Percentiles rank a stretch among this genome's conserved stretches.
Conservation (phyloP, 2,113 vertebrate species). For the Heterocephalus glaber region DNA sequence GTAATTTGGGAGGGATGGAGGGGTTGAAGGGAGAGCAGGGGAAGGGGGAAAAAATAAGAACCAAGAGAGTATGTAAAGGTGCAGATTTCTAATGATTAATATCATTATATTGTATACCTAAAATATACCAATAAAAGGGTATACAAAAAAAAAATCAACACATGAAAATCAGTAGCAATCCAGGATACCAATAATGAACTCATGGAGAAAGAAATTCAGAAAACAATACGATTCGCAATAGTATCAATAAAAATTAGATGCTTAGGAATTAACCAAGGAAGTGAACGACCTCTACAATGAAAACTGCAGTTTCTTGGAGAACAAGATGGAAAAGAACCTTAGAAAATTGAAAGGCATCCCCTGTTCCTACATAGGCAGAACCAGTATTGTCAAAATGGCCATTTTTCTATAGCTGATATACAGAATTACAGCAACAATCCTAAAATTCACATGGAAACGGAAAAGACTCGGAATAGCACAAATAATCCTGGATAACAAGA, state of each 20-base stretch:
- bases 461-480: background rate
- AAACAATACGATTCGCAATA: background rate
- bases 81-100: too few relatives aligned
- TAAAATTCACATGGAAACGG: background rate
- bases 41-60: too few relatives aligned
- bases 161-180: background rate
- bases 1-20: too few relatives aligned
- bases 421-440: background rate
- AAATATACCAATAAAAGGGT: too few relatives aligned
- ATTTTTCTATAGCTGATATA: background rate
- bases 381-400: background rate
- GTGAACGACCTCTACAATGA: background rate
- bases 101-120: too few relatives aligned
- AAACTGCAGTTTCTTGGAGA: background rate
- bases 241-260: background rate
- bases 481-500: background rate
- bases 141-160: too few relatives aligned
- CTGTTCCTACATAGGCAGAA: background rate
- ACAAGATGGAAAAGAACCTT: background rate
- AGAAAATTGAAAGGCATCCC: background rate
- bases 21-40: too few relatives aligned
- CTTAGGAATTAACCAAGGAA: background rate
- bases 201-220: background rate
- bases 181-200: background rate
- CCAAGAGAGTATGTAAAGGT: too few relatives aligned